These are phyloP conservation scores for Heliconius hermathena DNA, from an alignment of 1,140 invertebrate genomes.

Conservation along the genomic window DNA sequence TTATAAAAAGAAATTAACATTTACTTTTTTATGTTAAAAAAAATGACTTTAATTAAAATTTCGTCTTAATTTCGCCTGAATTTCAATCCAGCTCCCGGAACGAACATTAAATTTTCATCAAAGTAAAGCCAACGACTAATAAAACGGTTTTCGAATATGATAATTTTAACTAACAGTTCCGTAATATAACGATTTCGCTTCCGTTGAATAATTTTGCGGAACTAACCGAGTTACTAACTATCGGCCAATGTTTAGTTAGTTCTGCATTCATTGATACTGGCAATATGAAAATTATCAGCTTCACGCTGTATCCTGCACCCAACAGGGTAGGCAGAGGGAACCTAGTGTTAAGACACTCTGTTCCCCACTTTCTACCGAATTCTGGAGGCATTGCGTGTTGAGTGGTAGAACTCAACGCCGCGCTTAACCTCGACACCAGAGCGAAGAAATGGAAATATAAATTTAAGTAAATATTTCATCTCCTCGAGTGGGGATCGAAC, in stretches of 20 bases:
- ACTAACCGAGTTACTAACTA: constrained; percentile 1
- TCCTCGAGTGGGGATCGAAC: too few species aligned
- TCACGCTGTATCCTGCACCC: too few species aligned
- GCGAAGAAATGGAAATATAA: too few species aligned
- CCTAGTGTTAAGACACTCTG: too few species aligned
- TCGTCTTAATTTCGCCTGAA: constrained; percentile 32
- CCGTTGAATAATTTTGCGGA: constrained; percentile 26
- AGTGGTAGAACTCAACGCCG: too few species aligned
- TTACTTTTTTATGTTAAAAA: constrained; percentile 4
- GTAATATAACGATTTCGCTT: constrained; percentile 31
- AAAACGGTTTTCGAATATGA: constrained; percentile 41
- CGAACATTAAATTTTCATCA: constrained; percentile 42
- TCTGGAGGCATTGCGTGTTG: too few species aligned
- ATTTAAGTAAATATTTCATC: too few species aligned
- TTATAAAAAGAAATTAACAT: constrained; percentile 2
- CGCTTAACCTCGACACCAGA: too few species aligned
- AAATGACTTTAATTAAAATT: constrained; percentile 37
- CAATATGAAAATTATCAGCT: not conserved
- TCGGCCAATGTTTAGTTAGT: constrained; percentile 11
- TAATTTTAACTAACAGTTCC: constrained; percentile 35
- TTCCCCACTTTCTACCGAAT: too few species aligned
- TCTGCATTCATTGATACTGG: constrained; percentile 1
- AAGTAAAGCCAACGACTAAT: constrained; percentile 35
- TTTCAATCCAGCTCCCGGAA: constrained; percentile 35
- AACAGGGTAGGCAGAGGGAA: too few species aligned